phyloP scores from a whole-genome alignment of 2,797 vertebrate genomes.

The Jordanella pulchra region DNA sequence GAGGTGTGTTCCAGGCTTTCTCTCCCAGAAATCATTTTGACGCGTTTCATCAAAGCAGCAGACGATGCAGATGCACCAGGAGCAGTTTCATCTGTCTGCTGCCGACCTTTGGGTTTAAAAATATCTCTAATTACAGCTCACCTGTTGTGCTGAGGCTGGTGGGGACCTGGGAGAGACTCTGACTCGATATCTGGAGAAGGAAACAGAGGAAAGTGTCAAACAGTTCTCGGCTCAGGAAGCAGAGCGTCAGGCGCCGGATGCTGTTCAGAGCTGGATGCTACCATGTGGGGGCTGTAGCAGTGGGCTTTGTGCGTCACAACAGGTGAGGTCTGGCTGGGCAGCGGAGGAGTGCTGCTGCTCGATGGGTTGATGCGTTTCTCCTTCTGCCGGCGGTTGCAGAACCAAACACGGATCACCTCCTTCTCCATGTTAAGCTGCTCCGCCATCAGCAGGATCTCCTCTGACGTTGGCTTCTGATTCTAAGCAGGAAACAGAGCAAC shows the following conservation, averaged over 20 bases:
- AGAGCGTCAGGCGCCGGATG: neutral
- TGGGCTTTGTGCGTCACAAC: constrained; percentile 80
- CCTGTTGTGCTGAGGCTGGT: constrained; percentile 93
- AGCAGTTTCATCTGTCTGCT: constrained; percentile 43
- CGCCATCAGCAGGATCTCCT: constrained; percentile 91
- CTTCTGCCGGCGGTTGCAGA: constrained; percentile 94
- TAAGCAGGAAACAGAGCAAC: constrained; percentile 47
- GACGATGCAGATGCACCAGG: constrained; percentile 34
- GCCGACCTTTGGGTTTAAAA: constrained; percentile 38
- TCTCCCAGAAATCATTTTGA: constrained; percentile 36
- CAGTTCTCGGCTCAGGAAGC: constrained; percentile 10
- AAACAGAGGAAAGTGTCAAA: constrained; percentile 5
- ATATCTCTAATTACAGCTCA: constrained; percentile 62
- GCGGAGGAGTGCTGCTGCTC: constrained; percentile 85
- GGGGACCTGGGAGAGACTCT: constrained; percentile 84
- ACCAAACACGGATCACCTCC: constrained; percentile 94
- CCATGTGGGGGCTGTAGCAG: constrained; percentile 89
- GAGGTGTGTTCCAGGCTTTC: constrained; percentile 50
- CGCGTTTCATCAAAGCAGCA: constrained; percentile 48
- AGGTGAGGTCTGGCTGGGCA: constrained; percentile 81
- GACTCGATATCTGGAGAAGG: constrained; percentile 77
- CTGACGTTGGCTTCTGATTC: constrained; percentile 96
- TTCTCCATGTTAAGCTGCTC: constrained; percentile 96
- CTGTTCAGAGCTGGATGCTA: constrained; percentile 52
- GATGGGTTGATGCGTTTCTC: constrained; percentile 93